Base-by-base conservation (phyloP, 1,140 invertebrate genomes). In the Drosophila bocki region DNA sequence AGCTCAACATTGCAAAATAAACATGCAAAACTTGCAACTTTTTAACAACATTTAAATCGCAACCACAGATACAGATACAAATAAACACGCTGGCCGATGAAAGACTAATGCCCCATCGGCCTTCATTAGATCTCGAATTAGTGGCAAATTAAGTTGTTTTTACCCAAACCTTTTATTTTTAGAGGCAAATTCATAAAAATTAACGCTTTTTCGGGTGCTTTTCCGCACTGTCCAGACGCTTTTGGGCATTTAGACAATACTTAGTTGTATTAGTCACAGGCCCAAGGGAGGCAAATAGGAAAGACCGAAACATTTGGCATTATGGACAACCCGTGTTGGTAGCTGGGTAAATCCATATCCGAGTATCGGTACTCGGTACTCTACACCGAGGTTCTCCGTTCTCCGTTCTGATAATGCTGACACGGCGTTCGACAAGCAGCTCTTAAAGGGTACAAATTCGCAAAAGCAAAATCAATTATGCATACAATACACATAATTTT, bases 381-480 rank as follows among this genome's bases (percentile, higher is more conserved):
- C 33, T 4, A 11, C 15, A n/a, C 53, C 3, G 33, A n/a, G 53
- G 17, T 9, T 53, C 51, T 41, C 54, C 19, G 53, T 56, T 37
- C 39, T 60, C 17, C 54, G 51, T 62, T 72, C 63, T 64, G 63
- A 56, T 72, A 72, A 35, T 72, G 65, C 65, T 69, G 65, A 69
- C 65, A 71, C 33, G 63, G n/a, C 56, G 53, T 35, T 61, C 56
- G 63, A 65, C 63, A 72, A 33, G 33, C 44, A 72, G 32, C 67
- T 59, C 65, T 72, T 59, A 72, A 70, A 72, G 69, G 81, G 83
- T 59, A 65, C 42, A 54, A 72, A 87, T 79, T 86, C 60, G 83
- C 71, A 58, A 87, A 77, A 70, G 35, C 51, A 11, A 58, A 72
- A 90, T 88, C 85, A 88, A 84, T 88, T 88, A 90, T 88, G 84